Evolutionary conservation across 1,140 invertebrate species (phyloP), one percentile per base, ranked within the genome.

Genomic region (Copidosoma floridanum): DNA sequence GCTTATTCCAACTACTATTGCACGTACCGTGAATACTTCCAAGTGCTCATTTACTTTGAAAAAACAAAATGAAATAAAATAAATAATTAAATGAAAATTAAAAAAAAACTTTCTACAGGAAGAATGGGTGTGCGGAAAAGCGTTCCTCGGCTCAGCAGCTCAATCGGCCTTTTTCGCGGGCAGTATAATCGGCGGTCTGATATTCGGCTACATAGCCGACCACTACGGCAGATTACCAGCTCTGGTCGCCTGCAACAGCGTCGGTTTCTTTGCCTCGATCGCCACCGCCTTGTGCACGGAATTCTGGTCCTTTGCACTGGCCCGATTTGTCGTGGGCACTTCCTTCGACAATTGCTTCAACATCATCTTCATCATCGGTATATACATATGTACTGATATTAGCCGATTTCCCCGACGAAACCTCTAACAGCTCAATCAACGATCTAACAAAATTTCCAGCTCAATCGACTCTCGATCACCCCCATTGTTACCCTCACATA

Each of bases 301-400:
- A 26, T 93, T 93, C 70, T 88, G 86, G 84, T 79, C 85, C 0
- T 94, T 93, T 71, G 85, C 87, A 6, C 59, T 89, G 0, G 91
- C 89, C 70, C 82, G 92, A 32, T 89, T 94, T 74, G 79, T 94
- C 24, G 89, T 93, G 1, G 92, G 92, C 21, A 82, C 93, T 50
- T 90, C 91, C 0, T 94, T 94, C 68, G 92, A 94, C 73, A 94
- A 93, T 71, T 92, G 91, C 68, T 94, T 94, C 74, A 93, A 92
- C 41, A 93, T 94, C 85, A 92, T 94, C 85, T 94, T 94, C 69
- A 94, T 94, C 66, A 83, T 94, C 59, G 89, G 91, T 94, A 12
- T n/a, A n/a, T n/a, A n/a, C n/a, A n/a, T n/a, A n/a, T n/a, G n/a
- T n/a, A n/a, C n/a, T n/a, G n/a, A n/a, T n/a, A n/a, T n/a, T n/a